Percentiles rank a stretch among this genome's conserved stretches.
These are phyloP conservation scores for Rosalia funebris DNA, from an alignment of 2,888 invertebrate genomes.

Conservation along the genomic window DNA sequence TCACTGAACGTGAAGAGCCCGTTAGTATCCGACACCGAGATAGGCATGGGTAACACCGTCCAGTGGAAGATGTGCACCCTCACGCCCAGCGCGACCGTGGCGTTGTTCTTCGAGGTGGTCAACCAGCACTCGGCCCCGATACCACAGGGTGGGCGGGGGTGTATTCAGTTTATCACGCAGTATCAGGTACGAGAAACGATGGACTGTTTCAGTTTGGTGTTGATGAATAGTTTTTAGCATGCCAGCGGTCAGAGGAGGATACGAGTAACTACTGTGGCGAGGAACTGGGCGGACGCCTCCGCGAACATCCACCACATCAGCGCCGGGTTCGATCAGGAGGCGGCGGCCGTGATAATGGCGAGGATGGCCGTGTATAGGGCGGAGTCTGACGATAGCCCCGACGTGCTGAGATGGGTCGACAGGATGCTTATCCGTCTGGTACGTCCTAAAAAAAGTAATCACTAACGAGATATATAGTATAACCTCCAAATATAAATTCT, in stretches of 20 bases:
- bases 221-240: conserved; percentile 66
- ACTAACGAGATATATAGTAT: too few species aligned
- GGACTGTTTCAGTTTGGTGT: conserved; percentile 1
- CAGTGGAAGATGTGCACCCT: conserved; percentile 99
- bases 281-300: conserved; percentile 97
- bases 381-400: conserved; percentile 94
- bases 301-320: conserved; percentile 90
- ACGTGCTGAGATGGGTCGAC: conserved; percentile 98
- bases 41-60: conserved; percentile 96
- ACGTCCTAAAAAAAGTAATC: too few species aligned
- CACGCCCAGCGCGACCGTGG: conserved; percentile 91
- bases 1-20: conserved; percentile 92
- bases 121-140: conserved; percentile 95
- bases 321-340: conserved; percentile 98
- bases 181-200: conserved; percentile 70
- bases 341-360: conserved; percentile 97
- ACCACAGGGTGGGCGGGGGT: conserved; percentile 95
- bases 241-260: conserved; percentile 94
- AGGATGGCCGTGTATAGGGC: conserved; percentile 96
- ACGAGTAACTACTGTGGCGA: conserved; percentile 95
- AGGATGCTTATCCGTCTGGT: conserved; percentile 96
- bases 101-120: conserved; percentile 96
- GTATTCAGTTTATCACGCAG: conserved; percentile 97
- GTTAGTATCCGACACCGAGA: conserved; percentile 95
- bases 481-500: too few species aligned